Base-by-base conservation (phyloP, 2,888 invertebrate genomes). In the Leucophenga maculata region DNA sequence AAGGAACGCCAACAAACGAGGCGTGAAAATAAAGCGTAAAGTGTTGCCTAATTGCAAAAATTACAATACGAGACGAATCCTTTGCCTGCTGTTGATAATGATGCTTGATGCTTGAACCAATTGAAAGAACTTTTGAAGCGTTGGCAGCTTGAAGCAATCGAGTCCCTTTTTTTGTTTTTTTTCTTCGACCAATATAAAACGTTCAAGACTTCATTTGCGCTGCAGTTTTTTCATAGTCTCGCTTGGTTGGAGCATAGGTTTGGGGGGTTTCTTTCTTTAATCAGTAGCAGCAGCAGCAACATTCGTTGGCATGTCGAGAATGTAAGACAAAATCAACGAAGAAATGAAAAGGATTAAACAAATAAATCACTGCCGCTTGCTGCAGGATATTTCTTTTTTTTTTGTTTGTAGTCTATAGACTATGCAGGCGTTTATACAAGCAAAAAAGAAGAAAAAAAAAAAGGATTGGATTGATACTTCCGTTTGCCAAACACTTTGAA, bases 291-390 rank as follows among this genome's bases (percentile, higher is more conserved):
- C n/a, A 48, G 39, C 22, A 20, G 18, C 14, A 46, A 26, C n/a
- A 31, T 9, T 22, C 31, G 20, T 46, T 55, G 31, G 20, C 14
- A 64, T 14, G 50, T 50, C 20, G 14, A 46, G 22, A 68, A 57
- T 71, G 71, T 75, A 62, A 73, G 65, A 71, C 74, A 77, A 72
- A 73, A 79, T 81, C 77, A 77, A 69, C 72, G 70, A 70, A 72
- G 73, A 73, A 80, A 74, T 75, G 77, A 79, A 82, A 80, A 69
- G 83, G 81, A 83, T 81, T 81, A 83, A 83, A 73, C 75, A 81
- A 83, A 83, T 81, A 81, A 83, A 81, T 81, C 83, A 81, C 81
- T 81, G 75, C 32, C 32, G 32, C 8, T 32, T 32, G 32, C 32
- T 76, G 69, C 72, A 75, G 75, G 78, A 80, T 79, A 80, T 71